phyloP scores from a whole-genome alignment of 2,888 invertebrate species.

The Platycnemis pennipes region DNA sequence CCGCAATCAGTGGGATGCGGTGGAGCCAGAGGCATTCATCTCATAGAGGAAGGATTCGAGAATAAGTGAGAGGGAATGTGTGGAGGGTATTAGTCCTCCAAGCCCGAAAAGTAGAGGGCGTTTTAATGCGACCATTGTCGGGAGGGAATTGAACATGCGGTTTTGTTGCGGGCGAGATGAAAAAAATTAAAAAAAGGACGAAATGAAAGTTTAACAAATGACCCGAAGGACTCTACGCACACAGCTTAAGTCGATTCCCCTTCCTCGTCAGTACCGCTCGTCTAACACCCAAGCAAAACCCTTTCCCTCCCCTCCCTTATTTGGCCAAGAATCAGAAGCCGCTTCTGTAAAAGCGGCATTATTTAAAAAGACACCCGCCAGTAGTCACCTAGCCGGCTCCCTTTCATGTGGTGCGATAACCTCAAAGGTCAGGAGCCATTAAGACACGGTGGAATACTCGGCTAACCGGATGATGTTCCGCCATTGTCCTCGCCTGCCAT shows the following conservation, averaged over 20 bases:
- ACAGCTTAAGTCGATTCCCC: not conserved
- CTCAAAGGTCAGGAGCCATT: slow-evolving; percentile 56
- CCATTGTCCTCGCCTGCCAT: slow-evolving; percentile 48
- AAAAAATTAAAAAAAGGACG: not conserved
- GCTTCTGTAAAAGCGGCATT: slow-evolving; percentile 52
- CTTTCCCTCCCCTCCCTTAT: not conserved
- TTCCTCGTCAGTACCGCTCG: not conserved
- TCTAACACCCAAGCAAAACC: not conserved
- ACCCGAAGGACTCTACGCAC: not conserved
- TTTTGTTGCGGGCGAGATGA: not conserved
- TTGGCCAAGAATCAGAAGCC: not conserved
- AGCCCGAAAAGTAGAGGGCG: not conserved
- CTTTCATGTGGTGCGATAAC: slow-evolving; percentile 64
- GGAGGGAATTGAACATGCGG: not conserved
- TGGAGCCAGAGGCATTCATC: not conserved
- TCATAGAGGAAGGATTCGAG: not conserved
- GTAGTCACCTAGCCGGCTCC: slow-evolving; percentile 12
- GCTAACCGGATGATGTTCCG: slow-evolving; percentile 56
- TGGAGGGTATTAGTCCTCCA: not conserved
- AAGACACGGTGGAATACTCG: slow-evolving; percentile 62
- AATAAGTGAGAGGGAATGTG: not conserved
- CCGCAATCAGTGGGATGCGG: not conserved
- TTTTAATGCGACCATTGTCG: slow-evolving; percentile 21
- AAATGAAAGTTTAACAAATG: not conserved
- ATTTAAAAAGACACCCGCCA: slow-evolving; percentile 24